A percentile compares a stretch with the other conserved stretches of the same genome.
Evolutionary conservation across 2,113 vertebrate genomes (phyloP).

Genomic region (Aepyceros melampus): DNA sequence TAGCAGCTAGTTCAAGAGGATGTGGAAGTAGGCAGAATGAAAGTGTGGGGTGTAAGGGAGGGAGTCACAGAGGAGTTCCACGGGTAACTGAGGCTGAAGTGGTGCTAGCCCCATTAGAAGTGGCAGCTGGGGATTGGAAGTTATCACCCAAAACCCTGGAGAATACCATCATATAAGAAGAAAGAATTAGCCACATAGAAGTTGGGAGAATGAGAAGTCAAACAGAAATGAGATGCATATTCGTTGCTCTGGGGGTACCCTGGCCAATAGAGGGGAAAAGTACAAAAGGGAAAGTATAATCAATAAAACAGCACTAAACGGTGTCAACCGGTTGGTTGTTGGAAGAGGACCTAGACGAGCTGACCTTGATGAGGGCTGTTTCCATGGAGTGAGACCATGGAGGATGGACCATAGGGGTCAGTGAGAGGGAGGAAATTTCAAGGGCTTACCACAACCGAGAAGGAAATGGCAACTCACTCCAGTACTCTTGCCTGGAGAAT

Average conservation of each 20-base stretch:
- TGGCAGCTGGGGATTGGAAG: not conserved
- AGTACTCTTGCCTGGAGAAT: no score
- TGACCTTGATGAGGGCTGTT: not conserved
- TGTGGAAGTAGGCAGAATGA: not conserved
- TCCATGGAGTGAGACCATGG: not conserved
- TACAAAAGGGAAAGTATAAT: not conserved
- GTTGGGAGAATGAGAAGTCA: not conserved
- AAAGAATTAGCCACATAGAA: not conserved
- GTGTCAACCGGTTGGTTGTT: not conserved
- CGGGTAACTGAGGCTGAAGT: not conserved
- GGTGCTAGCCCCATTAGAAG: not conserved
- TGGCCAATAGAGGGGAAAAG: no score
- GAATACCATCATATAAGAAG: not conserved
- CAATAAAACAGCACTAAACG: not conserved
- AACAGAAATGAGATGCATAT: not conserved
- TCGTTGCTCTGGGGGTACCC: not conserved
- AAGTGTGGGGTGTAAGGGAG: not conserved
- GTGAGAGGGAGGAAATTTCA: not conserved
- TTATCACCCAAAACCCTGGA: not conserved
- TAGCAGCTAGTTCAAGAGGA: not conserved
- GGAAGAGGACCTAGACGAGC: no score
- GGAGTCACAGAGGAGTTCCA: not conserved
- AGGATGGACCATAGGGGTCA: not conserved
- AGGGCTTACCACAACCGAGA: not conserved
- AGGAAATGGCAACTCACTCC: no score